These are phyloP conservation scores for Rhamphomyia laevipes DNA, from an alignment of 2,888 invertebrate species.

Conservation along the genomic window DNA sequence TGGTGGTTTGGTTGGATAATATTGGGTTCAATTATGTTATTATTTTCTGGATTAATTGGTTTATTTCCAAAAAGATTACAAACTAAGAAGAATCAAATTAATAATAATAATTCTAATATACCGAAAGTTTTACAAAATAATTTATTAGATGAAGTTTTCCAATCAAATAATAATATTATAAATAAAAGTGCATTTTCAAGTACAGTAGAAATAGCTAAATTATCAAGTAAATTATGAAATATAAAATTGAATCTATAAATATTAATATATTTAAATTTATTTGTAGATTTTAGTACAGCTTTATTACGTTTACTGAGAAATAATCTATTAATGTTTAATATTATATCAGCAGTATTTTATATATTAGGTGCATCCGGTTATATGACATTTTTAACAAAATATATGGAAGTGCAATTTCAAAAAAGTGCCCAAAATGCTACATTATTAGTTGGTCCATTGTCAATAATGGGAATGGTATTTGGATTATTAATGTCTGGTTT, in stretches of 20 bases:
- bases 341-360: slow-evolving; percentile 52
- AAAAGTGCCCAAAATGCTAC: slow-evolving; percentile 53
- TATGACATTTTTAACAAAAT: slow-evolving; percentile 61
- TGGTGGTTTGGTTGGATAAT: slow-evolving; percentile 65
- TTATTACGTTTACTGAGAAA: slow-evolving; percentile 49
- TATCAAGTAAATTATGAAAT: slow-evolving; percentile 25
- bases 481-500: slow-evolving; percentile 49
- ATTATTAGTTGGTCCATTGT: slow-evolving; percentile 49
- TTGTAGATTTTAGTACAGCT: slow-evolving; percentile 44
- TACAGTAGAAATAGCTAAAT: slow-evolving; percentile 28
- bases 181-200: slow-evolving; percentile 21
- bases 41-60: slow-evolving; percentile 49
- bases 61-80: slow-evolving; percentile 46
- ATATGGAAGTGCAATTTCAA: slow-evolving; percentile 61
- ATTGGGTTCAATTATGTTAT: slow-evolving; percentile 41
- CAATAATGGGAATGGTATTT: slow-evolving; percentile 46
- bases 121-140: slow-evolving; percentile 28
- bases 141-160: slow-evolving; percentile 20
- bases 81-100: slow-evolving; percentile 17
- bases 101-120: slow-evolving; percentile 25
- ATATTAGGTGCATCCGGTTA: slow-evolving; percentile 50
- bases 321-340: slow-evolving; percentile 53
- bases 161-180: slow-evolving; percentile 23
- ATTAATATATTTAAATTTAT: background rate
- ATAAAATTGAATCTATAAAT: no score